Evolutionary conservation across 1,140 invertebrate genomes (phyloP), one percentile per base, ranked within the genome.

Genomic region (Drosophila erecta): DNA sequence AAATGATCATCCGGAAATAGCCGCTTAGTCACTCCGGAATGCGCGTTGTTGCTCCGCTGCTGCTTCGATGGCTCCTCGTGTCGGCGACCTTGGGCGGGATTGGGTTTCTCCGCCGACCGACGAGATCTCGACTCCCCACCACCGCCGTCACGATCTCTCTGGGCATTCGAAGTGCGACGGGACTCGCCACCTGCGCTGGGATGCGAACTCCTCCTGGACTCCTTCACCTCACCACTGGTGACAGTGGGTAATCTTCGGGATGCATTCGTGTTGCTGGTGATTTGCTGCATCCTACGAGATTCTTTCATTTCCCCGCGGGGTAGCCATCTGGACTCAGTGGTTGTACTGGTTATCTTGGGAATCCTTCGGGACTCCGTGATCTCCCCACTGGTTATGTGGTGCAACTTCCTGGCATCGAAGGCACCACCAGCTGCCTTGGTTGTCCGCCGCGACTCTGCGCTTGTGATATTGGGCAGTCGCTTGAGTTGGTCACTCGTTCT

Each of bases 1-100:
- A 24, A 51, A 10, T 65, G 60, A 22, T 67, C 60, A 0, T 53
- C 60, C 60, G 64, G 60, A 44, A 43, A 67, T 12, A 15, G 60
- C 5, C 60, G 59, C 1, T 30, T 49, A 8, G 37, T 67, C 4
- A 53, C 43, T 5, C 44, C 60, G 1, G 60, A 51, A 4, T 27
- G 59, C 1, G 3, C 38, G 8, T 50, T 65, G 30, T 6, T 51
- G 37, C 27, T 53, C 8, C 38, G 27, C 3, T 59, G 64, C 20
- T 67, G 47, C n/a, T 33, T 65, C 0, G 56, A 17, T 12, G 12
- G 64, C 12, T 67, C 64, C 27, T 67, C 60, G 1, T 10, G 12
- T 0, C 59, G 59, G 7, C 64, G 64, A 2, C 60, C 37, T 5
- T 50, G 59, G 1, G 27, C 14, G 2, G 59, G 24, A 27, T 43